Evolutionary conservation across 1,140 invertebrate genomes (phyloP).

Genomic region (Drosophila jambulina): DNA sequence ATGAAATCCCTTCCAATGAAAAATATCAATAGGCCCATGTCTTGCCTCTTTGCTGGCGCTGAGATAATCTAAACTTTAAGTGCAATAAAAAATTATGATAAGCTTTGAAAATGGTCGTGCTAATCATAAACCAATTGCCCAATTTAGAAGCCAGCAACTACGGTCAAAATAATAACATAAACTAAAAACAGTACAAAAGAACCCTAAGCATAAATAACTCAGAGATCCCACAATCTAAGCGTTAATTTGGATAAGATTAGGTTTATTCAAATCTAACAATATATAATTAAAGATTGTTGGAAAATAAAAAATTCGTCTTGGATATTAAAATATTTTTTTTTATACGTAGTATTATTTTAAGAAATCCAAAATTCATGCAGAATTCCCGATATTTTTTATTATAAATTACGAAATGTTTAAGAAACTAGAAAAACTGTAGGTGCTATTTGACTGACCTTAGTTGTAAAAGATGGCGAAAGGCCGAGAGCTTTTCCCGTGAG

Average conservation of each 20-base stretch:
- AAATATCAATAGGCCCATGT: slow-evolving; percentile 1
- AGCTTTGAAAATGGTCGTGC: slow-evolving; percentile 17
- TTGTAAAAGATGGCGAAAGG: slow-evolving; percentile 27
- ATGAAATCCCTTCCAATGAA: background rate
- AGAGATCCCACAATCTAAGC: background rate
- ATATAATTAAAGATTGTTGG: background rate
- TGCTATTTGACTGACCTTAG: background rate
- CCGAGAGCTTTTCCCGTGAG: slow-evolving; percentile 2
- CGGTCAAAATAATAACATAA: background rate
- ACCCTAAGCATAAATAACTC: background rate
- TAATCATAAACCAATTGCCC: slow-evolving; percentile 32
- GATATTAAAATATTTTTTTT: background rate
- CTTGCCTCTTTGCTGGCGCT: slow-evolving; percentile 19
- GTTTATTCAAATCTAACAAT: background rate
- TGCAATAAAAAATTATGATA: slow-evolving; percentile 60
- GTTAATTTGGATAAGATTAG: background rate
- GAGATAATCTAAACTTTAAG: slow-evolving; percentile 58
- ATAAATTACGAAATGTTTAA: too few relatives aligned
- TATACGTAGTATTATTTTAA: background rate
- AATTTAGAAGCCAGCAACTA: slow-evolving; percentile 10
- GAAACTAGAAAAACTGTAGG: background rate
- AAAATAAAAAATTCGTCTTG: background rate
- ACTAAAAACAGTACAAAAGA: background rate
- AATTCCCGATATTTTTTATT: too few relatives aligned
- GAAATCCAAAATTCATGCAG: too few relatives aligned